Conservation (phyloP, 2,888 invertebrate genomes). For the Taphrorychus bicolor region DNA sequence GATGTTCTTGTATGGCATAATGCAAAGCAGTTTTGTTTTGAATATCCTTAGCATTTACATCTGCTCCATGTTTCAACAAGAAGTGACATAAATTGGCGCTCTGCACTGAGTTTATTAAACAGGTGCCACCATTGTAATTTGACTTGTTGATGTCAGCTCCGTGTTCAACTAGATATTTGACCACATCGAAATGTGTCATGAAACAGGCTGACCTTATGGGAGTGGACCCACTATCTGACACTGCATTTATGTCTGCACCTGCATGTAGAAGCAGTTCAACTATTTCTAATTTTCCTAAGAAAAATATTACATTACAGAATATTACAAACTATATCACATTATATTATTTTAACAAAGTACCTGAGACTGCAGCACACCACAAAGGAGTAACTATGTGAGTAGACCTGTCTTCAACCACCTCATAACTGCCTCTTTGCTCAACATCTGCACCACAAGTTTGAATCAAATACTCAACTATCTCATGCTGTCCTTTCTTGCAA, state of each 20-base stretch:
- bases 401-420: conserved; percentile 64
- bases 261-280: conserved; percentile 79
- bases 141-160: conserved; percentile 85
- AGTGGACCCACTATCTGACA: conserved; percentile 87
- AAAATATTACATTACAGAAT: neutral
- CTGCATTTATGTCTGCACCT: conserved; percentile 86
- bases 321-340: no score
- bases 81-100: conserved; percentile 81
- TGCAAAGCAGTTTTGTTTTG: conserved; percentile 92
- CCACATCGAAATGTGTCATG: conserved; percentile 86
- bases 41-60: conserved; percentile 86
- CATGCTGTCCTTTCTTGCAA: conserved; percentile 79
- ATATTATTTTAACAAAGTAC: no score
- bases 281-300: conserved; percentile 63
- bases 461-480: conserved; percentile 86
- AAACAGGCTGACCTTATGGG: conserved; percentile 92
- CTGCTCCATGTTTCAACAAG: conserved; percentile 80
- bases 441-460: conserved; percentile 82
- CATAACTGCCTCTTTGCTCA: conserved; percentile 85
- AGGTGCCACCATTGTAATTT: conserved; percentile 92
- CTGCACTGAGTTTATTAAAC: conserved; percentile 92
- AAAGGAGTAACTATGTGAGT: conserved; percentile 86
- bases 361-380: conserved; percentile 92
- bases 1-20: conserved; percentile 89
- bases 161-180: conserved; percentile 75